Base-by-base conservation (phyloP, 2,888 invertebrate species). In the Leucoma salicis region DNA sequence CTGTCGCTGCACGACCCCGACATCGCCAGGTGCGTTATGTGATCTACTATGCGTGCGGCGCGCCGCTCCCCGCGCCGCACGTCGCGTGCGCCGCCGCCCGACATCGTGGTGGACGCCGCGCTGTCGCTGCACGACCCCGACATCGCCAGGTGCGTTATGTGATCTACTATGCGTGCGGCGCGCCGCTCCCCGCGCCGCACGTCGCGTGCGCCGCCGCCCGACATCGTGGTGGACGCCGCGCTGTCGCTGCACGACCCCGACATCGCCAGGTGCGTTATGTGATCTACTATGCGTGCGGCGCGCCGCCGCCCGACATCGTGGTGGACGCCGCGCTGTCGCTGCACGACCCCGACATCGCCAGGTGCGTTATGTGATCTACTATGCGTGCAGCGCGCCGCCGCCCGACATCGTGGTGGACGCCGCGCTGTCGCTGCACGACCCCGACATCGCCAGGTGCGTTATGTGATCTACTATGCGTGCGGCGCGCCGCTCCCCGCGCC, bases 361-460 rank as follows among this genome's bases (percentile, higher is more conserved):
- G n/a, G n/a, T n/a, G n/a, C n/a, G n/a, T n/a, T n/a, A n/a, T n/a
- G n/a, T n/a, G n/a, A n/a, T n/a, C n/a, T n/a, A n/a, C n/a, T n/a
- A n/a, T n/a, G n/a, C n/a, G n/a, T n/a, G n/a, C 10, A 45, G 44
- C 33, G 24, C 39, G 39, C 6, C 36, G 2, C 32, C 59, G 42
- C 34, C 31, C 10, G 48, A 41, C 0, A 39, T 51, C 3, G 42
- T 57, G 14, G 47, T 46, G 13, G 41, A 61, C 12, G 42, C 34
- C n/a, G 14, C 47, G 49, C n/a, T n/a, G n/a, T n/a, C n/a, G n/a
- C n/a, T n/a, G n/a, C n/a, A n/a, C n/a, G 0, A 79, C 86, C 18
- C 89, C 90, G 33, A 87, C 86, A 50, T 88, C 88, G 38, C 91
- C 91, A 13, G 83, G n/a, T 70, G 10, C 83, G 91, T 53, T 66